Evolutionary conservation across 2,888 invertebrate species (phyloP), one percentile per base, ranked within the genome.

Genomic region (Hirtodrosophila trivittata): DNA sequence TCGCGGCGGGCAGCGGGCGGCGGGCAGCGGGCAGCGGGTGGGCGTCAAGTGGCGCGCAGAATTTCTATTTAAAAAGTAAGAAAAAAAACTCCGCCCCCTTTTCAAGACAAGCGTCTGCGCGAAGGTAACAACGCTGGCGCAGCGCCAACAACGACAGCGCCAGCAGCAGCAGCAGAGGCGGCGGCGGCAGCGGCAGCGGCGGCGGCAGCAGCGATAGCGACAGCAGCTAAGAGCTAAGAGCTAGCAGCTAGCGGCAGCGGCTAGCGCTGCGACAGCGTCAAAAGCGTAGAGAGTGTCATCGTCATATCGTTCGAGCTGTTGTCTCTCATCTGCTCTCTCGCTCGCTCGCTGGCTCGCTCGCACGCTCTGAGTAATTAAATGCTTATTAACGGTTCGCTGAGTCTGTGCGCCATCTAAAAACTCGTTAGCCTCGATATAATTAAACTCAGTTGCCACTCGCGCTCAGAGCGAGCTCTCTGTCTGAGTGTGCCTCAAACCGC

Each of bases 321-420:
- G 39, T 18, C 50, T 32, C 30, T 14, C 38, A 14, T 41, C 32
- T 47, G 49, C 43, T 35, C 59, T 25, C 45, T 25, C 46, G 6
- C n/a, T 54, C 12, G 1, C 33, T 35, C 46, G 30, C 60, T 45
- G 49, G 18, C 57, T 41, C 75, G 47, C 62, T 49, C 63, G 50
- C 57, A 56, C 69, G 77, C 83, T 62, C 56, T 85, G 75, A 74
- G 76, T 89, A 89, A 88, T 89, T 89, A 89, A 88, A 89, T 88
- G 87, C 87, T 82, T 87, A 87, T 89, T 89, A 89, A 89, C 88
- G 88, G 86, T 89, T 89, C 85, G 88, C 87, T 89, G 88, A 85
- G 78, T 86, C 81, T 88, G 58, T 82, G 57, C 70, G 77, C 73
- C 63, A 66, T 66, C 74, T 69, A 75, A 74, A 71, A 75, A 75